Conservation (phyloP, 2,888 invertebrate species). For the Chaetogeoica ovagalla region DNA sequence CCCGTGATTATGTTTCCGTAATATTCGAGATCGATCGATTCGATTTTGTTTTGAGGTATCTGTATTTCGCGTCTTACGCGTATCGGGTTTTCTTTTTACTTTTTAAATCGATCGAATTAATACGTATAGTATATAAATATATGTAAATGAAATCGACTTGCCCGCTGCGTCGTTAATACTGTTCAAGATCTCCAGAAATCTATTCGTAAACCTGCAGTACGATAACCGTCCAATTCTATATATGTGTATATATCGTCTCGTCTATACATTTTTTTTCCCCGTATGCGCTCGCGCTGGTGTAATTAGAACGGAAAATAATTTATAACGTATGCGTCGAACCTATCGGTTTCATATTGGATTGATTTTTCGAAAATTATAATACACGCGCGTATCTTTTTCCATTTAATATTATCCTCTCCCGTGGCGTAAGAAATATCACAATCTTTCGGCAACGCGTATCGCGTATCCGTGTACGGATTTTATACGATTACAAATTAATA, state of each 20-base stretch:
- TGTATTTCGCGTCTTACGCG: neutral
- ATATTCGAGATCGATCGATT: conserved; percentile 1
- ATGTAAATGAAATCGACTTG: conserved; percentile 1
- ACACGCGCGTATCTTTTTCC: neutral
- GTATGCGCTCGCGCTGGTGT: neutral
- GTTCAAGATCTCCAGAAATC: neutral
- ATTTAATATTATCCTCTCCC: neutral
- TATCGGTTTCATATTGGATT: neutral
- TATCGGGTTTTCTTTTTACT: neutral
- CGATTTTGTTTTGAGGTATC: neutral
- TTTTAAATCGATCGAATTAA: conserved; percentile 5
- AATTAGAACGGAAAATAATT: conserved; percentile 16
- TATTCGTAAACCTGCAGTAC: neutral
- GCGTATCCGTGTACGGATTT: no score
- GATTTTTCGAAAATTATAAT: neutral
- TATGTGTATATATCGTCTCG: neutral
- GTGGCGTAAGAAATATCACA: no score
- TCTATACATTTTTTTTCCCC: no score
- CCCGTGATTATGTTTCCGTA: neutral
- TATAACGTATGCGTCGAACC: neutral
- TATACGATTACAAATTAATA: no score
- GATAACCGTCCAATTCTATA: no score
- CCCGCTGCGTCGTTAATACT: neutral
- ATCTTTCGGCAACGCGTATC: no score
- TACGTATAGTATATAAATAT: neutral